A percentile compares a stretch with the other conserved stretches of the same genome.
Conservation (phyloP, 2,888 invertebrate genomes). For the Zygogramma bicolorata region DNA sequence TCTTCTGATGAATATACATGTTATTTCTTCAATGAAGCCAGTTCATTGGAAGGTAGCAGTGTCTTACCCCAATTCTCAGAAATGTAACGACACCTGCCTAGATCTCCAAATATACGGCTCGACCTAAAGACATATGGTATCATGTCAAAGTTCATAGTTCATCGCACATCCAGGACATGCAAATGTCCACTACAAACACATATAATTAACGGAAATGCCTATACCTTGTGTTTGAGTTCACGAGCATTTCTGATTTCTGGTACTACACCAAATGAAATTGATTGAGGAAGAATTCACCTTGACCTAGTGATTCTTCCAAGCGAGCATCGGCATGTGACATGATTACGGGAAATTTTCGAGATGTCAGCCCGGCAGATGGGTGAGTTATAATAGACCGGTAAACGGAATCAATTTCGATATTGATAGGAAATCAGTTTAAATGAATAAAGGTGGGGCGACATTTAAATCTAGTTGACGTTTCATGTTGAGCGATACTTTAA, state of each 20-base stretch:
- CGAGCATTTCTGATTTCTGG: not conserved
- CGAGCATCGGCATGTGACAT: slow-evolving; percentile 16
- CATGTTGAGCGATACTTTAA: no score
- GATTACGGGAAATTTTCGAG: slow-evolving; percentile 16
- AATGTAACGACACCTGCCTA: no score
- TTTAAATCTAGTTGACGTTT: no score
- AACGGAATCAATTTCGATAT: not conserved
- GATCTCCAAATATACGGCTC: no score
- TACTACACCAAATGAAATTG: not conserved
- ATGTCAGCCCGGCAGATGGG: not conserved
- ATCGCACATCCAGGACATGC: not conserved
- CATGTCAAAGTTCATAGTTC: not conserved
- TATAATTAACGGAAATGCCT: not conserved
- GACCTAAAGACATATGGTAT: no score
- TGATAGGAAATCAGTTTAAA: not conserved
- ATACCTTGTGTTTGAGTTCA: not conserved
- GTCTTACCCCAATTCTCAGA: no score
- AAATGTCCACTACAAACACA: not conserved
- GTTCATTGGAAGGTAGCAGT: no score
- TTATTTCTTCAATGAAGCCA: no score
- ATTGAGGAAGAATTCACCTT: slow-evolving; percentile 16
- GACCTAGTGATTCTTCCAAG: slow-evolving; percentile 17
- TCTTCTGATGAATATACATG: no score
- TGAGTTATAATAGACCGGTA: not conserved
- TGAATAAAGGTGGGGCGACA: not conserved